Base-by-base conservation (phyloP, 2,888 invertebrate genomes). In the Orchesellides sinensis region DNA sequence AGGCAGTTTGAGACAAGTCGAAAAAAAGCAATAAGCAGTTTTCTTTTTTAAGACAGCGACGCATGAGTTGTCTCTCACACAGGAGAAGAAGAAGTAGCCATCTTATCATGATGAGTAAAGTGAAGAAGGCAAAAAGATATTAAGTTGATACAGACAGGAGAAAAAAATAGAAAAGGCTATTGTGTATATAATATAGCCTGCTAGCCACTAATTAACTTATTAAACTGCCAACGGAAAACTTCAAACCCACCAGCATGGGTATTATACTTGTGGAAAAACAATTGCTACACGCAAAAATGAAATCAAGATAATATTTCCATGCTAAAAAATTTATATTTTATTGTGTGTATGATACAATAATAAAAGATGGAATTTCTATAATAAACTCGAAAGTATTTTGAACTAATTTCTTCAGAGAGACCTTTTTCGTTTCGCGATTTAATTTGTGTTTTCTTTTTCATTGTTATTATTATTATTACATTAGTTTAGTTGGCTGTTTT, bases 141-240 rank as follows among this genome's bases (percentile, higher is more conserved):
- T n/a, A n/a, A n/a, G n/a, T n/a, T n/a, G n/a, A 40, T 21, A 35
- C 32, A 66, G n/a, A 49, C n/a, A n/a, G n/a, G 17, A 47, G 25
- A 25, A 45, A 25, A 19, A 49, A 12, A 47, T 47, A 14, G n/a
- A 23, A 4, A 25, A 4, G n/a, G 17, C 21, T n/a, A 17, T 8
- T 61, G 6, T n/a, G 19, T 27, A 54, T 14, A 23, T 14, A 23
- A 25, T 63, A 29, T 29, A 66, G 27, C 66, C 45, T 27, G 3
- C 75, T 68, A 79, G 63, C 45, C 79, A 52, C 63, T 79, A 79
- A 79, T 79, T 79, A 79, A 79, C 79, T 70, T 79, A 79, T 79
- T 79, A 79, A 79, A 72, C 79, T 79, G 79, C 79, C 79, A 79
- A 79, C 59, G 52, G 72, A 79, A 79, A 65, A 59, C 52, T 52